phyloP scores from a whole-genome alignment of 1,140 invertebrate genomes.

The Drosophila simulans region DNA sequence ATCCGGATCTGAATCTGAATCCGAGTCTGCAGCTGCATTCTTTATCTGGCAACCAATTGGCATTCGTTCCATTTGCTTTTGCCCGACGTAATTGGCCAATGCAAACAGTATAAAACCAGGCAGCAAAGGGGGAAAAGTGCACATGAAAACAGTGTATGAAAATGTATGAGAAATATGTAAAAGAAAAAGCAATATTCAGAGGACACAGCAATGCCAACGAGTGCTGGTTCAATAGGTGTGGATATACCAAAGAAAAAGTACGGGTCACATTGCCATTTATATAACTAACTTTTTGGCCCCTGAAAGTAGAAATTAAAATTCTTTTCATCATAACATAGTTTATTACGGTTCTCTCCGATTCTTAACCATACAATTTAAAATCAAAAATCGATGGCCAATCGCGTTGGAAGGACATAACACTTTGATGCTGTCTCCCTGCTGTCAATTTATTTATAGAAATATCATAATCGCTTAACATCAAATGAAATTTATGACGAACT shows the following conservation, averaged over 20 bases:
- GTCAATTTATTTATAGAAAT: conserved; percentile 51
- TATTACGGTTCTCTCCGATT: not conserved
- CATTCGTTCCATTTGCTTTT: conserved; percentile 54
- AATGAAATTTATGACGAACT: conserved; percentile 16
- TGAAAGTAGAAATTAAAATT: not conserved
- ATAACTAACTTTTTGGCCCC: not conserved
- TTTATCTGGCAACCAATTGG: conserved; percentile 49
- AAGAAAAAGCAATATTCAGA: not conserved
- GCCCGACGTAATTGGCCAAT: conserved; percentile 53
- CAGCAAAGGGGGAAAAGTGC: not conserved
- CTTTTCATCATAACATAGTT: too few species aligned
- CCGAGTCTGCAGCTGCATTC: conserved; percentile 29
- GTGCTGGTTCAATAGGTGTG: not conserved
- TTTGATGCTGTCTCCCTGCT: conserved; percentile 27
- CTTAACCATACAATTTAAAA: not conserved
- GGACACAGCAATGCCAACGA: not conserved
- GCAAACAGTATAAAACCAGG: conserved; percentile 10
- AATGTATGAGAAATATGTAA: not conserved
- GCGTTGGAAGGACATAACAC: conserved; percentile 3
- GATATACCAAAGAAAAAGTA: too few species aligned
- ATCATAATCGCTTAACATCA: conserved; percentile 5
- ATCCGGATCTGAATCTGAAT: conserved; percentile 17
- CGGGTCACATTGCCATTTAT: not conserved
- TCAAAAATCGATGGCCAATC: conserved; percentile 1
- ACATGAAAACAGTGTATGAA: too few species aligned